A percentile compares a stretch with the other conserved stretches of the same genome.
Evolutionary conservation across 2,113 vertebrate species (phyloP).

Genomic region (Bubo blakistoni): DNA sequence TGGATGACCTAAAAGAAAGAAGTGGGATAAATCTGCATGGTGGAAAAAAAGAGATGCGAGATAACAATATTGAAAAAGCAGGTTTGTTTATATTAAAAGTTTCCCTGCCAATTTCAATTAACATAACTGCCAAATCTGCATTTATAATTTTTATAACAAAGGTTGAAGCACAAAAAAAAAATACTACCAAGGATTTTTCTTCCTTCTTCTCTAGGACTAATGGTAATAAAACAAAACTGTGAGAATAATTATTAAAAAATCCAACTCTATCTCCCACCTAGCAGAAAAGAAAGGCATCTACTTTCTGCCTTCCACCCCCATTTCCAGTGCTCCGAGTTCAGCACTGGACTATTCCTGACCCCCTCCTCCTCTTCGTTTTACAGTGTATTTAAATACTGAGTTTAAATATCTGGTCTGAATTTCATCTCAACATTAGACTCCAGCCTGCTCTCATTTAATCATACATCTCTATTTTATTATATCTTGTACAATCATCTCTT

Average conservation of each 20-base stretch:
- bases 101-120: not conserved
- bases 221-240: not conserved
- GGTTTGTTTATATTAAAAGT: not conserved
- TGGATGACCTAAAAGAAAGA: not conserved
- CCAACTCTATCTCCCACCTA: not conserved
- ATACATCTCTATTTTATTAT: not conserved
- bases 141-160: not conserved
- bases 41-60: not conserved
- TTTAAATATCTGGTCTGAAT: not conserved
- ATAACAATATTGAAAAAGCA: not conserved
- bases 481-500: not conserved
- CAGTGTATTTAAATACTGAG: not conserved
- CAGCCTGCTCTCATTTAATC: not conserved
- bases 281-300: not conserved
- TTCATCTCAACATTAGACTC: not conserved
- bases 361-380: not conserved
- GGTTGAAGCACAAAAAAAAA: not conserved
- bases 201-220: not conserved
- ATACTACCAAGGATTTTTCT: not conserved
- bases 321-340: not conserved
- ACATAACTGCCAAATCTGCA: not conserved
- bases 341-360: not conserved
- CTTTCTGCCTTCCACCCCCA: fast-evolving
- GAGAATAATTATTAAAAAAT: not conserved
- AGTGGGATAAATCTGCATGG: not conserved